Percentiles rank a stretch among this genome's conserved stretches.
These are phyloP conservation scores for Melanotaenia boesemani DNA, from an alignment of 2,797 vertebrate genomes.

Conservation along the genomic window DNA sequence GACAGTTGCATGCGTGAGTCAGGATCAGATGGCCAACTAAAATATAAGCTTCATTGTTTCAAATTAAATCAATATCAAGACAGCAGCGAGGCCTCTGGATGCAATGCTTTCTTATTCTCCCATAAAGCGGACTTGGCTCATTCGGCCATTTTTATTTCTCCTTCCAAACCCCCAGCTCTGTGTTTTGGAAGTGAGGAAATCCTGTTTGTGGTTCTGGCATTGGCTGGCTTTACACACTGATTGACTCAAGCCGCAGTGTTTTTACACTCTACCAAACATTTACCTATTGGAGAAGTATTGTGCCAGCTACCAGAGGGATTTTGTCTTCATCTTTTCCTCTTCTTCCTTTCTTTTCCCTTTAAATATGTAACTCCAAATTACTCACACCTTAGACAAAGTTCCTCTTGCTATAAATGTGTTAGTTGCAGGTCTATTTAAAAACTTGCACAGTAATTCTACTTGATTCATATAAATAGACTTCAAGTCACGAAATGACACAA, in stretches of 20 bases:
- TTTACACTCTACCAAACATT: slow-evolving; percentile 52
- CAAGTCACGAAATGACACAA: slow-evolving; percentile 45
- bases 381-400: slow-evolving; percentile 43
- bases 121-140: slow-evolving; percentile 56
- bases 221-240: slow-evolving; percentile 48
- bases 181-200: slow-evolving; percentile 75
- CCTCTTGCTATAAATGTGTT: slow-evolving; percentile 43
- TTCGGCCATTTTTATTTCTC: slow-evolving; percentile 35
- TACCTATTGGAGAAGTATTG: slow-evolving; percentile 51
- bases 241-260: slow-evolving; percentile 61
- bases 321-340: slow-evolving; percentile 20
- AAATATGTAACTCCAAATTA: slow-evolving; percentile 10
- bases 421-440: slow-evolving; percentile 54
- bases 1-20: slow-evolving; percentile 23
- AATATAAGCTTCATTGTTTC: slow-evolving; percentile 56
- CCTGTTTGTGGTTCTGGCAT: slow-evolving; percentile 77
- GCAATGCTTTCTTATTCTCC: slow-evolving; percentile 32
- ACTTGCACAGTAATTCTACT: slow-evolving; percentile 38
- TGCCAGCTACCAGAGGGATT: slow-evolving; percentile 28
- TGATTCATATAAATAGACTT: slow-evolving; percentile 43
- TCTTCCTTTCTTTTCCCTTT: slow-evolving; percentile 6
- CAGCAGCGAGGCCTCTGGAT: slow-evolving; percentile 35
- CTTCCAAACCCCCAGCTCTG: slow-evolving; percentile 61
- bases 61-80: slow-evolving; percentile 52
- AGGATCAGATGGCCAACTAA: slow-evolving; percentile 35